Evolutionary conservation across 2,888 invertebrate genomes (phyloP), one percentile per base, ranked within the genome.

Genomic region (Macroteleia sp.): DNA sequence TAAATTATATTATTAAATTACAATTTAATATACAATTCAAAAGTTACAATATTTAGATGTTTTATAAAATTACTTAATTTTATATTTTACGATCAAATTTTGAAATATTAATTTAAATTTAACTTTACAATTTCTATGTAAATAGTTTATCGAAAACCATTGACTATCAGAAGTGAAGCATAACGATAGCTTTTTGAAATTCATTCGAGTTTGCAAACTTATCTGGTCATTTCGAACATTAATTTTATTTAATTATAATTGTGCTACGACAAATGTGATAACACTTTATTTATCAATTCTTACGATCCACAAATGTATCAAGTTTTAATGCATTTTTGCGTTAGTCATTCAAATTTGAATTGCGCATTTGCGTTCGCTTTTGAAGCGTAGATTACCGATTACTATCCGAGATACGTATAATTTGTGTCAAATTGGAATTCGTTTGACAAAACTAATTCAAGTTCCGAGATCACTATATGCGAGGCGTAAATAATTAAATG

Each of bases 201-300:
- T 70, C 52, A 16, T 59, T 36, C 59, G 19, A 14, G 10, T 42
- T 50, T 42, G 36, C 41, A n/a, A 54, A 52, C 28, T 20, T 42
- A 69, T 59, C 69, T 59, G 57, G 59, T 71, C 62, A 62, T 17
- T 56, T 39, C 19, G 25, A 69, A 69, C 48, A 57, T 48, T 50
- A 50, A n/a, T 42, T 50, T 34, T 19, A 67, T 48, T 48, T 48
- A n/a, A n/a, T n/a, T n/a, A n/a, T 9, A 57, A 41, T 52, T 32
- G 36, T 52, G 70, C 56, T 71, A 41, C 44, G 16, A 62, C 41
- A 48, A 56, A 71, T 71, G 62, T 64, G 71, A 71, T 71, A 64
- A 56, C 52, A 30, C 14, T 62, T 52, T 44, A 66, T 56, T 34
- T 56, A 69, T 41, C 30, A 12, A 36, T 56, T 44, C 16, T 16